Evolutionary conservation across 2,113 vertebrate genomes (phyloP).

Genomic region (Ariopsis seemanni): DNA sequence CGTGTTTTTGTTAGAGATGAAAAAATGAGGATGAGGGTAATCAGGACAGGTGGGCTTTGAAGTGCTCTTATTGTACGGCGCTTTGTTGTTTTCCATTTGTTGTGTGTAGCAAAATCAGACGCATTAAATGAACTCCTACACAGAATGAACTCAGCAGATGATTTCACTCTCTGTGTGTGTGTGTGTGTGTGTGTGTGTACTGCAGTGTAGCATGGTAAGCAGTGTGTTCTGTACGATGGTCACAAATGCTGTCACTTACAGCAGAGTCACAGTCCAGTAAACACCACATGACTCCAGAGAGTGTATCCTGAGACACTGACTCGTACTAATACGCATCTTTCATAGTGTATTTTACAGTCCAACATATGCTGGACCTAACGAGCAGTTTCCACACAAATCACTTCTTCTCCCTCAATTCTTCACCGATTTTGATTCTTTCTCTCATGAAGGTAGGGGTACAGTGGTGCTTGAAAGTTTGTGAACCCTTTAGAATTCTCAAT

Average conservation of each 20-base stretch:
- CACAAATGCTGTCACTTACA: constrained; percentile 3
- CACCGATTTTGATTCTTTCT: too few relatives aligned
- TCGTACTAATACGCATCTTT: not conserved
- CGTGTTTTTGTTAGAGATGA: constrained; percentile 29
- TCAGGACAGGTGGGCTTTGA: constrained; percentile 42
- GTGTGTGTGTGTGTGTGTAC: constrained; percentile 4
- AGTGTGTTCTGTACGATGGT: not conserved
- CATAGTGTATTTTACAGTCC: not conserved
- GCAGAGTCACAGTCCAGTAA: not conserved
- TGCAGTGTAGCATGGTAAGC: not conserved
- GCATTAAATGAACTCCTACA: constrained; percentile 4
- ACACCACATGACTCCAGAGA: not conserved
- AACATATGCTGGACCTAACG: not conserved
- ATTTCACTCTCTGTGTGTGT: constrained; percentile 15
- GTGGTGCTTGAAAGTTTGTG: too few relatives aligned
- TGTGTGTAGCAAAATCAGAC: not conserved
- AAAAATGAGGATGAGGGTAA: constrained; percentile 26
- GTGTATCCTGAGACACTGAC: not conserved
- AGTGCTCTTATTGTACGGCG: constrained; percentile 2
- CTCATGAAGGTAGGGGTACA: too few relatives aligned
- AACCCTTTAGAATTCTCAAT: too few relatives aligned
- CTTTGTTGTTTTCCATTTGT: constrained; percentile 32
- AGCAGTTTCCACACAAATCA: too few relatives aligned
- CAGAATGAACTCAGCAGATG: constrained; percentile 15
- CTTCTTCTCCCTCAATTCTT: too few relatives aligned